Conservation (phyloP, 2,113 vertebrate species). For the Thamnaconus septentrionalis region DNA sequence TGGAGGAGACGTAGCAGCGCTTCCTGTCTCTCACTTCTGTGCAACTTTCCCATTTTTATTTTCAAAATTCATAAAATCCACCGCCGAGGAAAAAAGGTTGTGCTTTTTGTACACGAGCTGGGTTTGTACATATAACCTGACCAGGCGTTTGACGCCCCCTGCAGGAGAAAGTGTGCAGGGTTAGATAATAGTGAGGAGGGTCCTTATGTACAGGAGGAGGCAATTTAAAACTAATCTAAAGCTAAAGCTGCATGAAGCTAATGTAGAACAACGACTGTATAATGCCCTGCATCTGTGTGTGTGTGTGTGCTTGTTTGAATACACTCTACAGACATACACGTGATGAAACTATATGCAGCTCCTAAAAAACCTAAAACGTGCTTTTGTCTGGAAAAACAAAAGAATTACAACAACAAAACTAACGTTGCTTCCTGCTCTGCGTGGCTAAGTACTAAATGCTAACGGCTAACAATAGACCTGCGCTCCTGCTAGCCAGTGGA, state of each 20-base stretch:
- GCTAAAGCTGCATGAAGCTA: slow-evolving; percentile 7
- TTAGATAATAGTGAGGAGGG: slow-evolving; percentile 68
- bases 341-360: too few species aligned
- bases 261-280: slow-evolving; percentile 21
- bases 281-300: slow-evolving; percentile 39
- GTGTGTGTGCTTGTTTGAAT: background rate
- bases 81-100: slow-evolving; percentile 27
- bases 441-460: too few species aligned
- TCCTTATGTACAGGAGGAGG: slow-evolving; percentile 53
- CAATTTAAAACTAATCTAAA: slow-evolving; percentile 41
- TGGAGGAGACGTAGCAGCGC: background rate
- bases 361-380: too few species aligned
- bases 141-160: slow-evolving; percentile 10
- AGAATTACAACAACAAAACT: too few species aligned
- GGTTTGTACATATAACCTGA: too few species aligned
- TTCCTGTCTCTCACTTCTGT: slow-evolving; percentile 41
- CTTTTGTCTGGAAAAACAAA: too few species aligned
- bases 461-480: background rate
- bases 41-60: slow-evolving; percentile 18
- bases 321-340: too few species aligned
- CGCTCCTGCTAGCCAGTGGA: slow-evolving; percentile 33
- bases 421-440: too few species aligned
- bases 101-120: slow-evolving; percentile 34
- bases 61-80: slow-evolving; percentile 5
- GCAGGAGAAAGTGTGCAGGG: slow-evolving; percentile 49